Base-by-base conservation (phyloP, 2,113 vertebrate genomes). In the Pseudois nayaur region DNA sequence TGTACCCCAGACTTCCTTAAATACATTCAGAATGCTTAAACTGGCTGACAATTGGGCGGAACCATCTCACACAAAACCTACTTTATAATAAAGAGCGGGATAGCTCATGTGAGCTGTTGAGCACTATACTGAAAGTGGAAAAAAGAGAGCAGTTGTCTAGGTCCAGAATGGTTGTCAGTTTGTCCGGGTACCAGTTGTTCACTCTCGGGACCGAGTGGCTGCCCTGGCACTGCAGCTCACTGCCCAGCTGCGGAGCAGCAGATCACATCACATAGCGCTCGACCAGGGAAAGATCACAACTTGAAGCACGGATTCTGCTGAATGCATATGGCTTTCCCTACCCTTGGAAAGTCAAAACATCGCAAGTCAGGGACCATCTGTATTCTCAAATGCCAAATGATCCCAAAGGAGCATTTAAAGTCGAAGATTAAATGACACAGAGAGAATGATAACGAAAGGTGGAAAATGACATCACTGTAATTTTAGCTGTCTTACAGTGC, bases 361-460 rank as follows among this genome's bases (percentile, higher is more conserved):
- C 21, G 1, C n/a, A 55, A 36, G 81, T 55, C 33, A 54, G 33
- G 52, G 33, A 36, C n/a, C 52, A 15, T 83, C n/a, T 57, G 21
- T 59, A 23, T 59, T 57, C n/a, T 91, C 48, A 27, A 17, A 11
- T 83, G 84, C 3, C 52, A 52, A 21, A 87, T 86, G 84, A 79
- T 86, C 87, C 3, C 0, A 16, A 86, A 92, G 40, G 71, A 86
- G 85, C 92, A 76, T 88, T 90, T 79, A 92, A 94, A 95, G 76
- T 67, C 57, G 15, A 55, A 89, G 40, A 84, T 87, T 86, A 79
- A 95, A 93, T 96, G 83, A 23, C 10, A 64, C 10, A 88, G 59
- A 88, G 52, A 96, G 31, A 92, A 94, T 88, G 67, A 40, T 89
- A n/a, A 48, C 82, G 81, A 94, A 88, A 74, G 8, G 50, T 60